A percentile compares a stretch with the other conserved stretches of the same genome.
Evolutionary conservation across 2,797 vertebrate genomes (phyloP).

Genomic region (Macropodus opercularis): DNA sequence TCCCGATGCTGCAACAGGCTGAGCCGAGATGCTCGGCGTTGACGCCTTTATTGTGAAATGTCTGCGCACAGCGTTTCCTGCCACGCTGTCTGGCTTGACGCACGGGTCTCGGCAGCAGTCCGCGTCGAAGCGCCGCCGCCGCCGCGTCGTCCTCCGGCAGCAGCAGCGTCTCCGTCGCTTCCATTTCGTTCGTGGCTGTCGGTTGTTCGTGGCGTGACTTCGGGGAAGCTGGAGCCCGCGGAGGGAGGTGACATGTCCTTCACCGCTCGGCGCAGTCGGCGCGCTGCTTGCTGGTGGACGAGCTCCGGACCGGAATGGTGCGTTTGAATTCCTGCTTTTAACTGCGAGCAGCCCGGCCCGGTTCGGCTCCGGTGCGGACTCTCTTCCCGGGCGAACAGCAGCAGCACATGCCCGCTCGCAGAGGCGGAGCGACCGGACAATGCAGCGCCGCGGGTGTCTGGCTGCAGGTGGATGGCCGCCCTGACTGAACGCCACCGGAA

Average conservation of each 20-base stretch:
- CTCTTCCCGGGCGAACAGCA: background rate
- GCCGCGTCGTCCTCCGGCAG: slow-evolving; percentile 26
- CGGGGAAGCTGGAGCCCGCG: background rate
- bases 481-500: slow-evolving; percentile 34
- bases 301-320: slow-evolving; percentile 30
- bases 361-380: background rate
- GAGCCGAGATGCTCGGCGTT: too few relatives aligned
- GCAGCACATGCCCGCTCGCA: background rate
- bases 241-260: slow-evolving; percentile 52
- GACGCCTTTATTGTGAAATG: slow-evolving; percentile 41
- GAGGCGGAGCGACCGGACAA: slow-evolving; percentile 40
- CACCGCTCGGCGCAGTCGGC: slow-evolving; percentile 45
- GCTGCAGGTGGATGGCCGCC: slow-evolving; percentile 80
- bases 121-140: slow-evolving; percentile 17
- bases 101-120: slow-evolving; percentile 31
- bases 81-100: slow-evolving; percentile 7
- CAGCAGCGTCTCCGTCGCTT: background rate
- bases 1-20: too few relatives aligned
- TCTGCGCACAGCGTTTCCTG: rapidly evolving
- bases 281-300: slow-evolving; percentile 46
- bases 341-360: background rate
- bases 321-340: background rate
- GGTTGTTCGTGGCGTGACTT: background rate
- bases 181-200: background rate
- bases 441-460: slow-evolving; percentile 60